Conservation (phyloP, 2,888 invertebrate genomes). For the Apocheima hispidaria region DNA sequence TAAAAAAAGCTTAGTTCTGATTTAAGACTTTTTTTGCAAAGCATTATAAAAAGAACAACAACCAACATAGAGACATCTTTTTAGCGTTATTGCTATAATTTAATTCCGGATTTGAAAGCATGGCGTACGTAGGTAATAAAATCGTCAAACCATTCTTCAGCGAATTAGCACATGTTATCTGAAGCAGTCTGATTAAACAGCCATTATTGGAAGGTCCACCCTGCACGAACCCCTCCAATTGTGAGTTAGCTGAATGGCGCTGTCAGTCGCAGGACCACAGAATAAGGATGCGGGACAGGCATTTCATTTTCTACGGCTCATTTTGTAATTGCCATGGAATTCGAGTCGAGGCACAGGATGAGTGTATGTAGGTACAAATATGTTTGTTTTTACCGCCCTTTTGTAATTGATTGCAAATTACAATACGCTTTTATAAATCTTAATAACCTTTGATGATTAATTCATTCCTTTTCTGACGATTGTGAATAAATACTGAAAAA, state of each 20-base stretch:
- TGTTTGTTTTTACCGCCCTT: constrained; percentile 57
- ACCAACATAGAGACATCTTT: too few species aligned
- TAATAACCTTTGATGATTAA: too few species aligned
- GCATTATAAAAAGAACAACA: too few species aligned
- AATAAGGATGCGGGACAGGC: constrained; percentile 44
- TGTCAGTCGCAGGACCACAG: constrained; percentile 64
- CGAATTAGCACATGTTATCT: constrained; percentile 58
- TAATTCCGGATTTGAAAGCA: background rate
- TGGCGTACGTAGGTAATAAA: constrained; percentile 7
- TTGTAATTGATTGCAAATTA: constrained; percentile 47
- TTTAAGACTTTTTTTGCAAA: too few species aligned
- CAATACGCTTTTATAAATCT: constrained; percentile 14
- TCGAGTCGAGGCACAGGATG: constrained; percentile 71
- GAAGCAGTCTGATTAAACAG: constrained; percentile 66
- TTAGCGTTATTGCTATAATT: too few species aligned
- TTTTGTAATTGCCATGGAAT: constrained; percentile 74
- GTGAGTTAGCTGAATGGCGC: constrained; percentile 71
- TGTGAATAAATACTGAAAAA: too few species aligned
- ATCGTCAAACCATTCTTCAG: constrained; percentile 40
- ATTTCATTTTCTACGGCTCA: constrained; percentile 64
- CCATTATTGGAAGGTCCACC: constrained; percentile 50
- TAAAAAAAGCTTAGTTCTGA: too few species aligned
- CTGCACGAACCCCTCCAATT: constrained; percentile 72
- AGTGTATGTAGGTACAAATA: constrained; percentile 50
- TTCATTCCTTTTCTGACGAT: too few species aligned